Percentiles rank a stretch among this genome's conserved stretches.
These are phyloP conservation scores for Hydractinia echinata DNA, from an alignment of 30 jellyfish, hydroid and myxozoan genomes.

Conservation along the genomic window DNA sequence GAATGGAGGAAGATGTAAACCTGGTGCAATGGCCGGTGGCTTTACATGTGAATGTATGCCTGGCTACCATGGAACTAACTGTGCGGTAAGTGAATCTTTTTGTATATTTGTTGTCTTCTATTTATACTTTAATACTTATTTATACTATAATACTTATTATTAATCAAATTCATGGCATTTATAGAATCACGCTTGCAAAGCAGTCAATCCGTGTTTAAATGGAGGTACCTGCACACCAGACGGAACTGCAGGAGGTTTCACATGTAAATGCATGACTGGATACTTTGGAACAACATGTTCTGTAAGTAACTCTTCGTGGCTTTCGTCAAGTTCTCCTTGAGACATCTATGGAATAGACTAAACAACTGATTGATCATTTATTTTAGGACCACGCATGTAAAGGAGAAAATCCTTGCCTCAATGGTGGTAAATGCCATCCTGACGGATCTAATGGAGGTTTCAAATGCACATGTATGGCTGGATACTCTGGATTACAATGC, in stretches of 20 bases:
- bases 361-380: background rate
- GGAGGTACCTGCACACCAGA: conserved; percentile 19
- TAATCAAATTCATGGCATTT: background rate
- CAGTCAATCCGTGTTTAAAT: conserved; percentile 4
- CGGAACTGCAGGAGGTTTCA: conserved; percentile 22
- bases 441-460: conserved; percentile 19
- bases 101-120: background rate
- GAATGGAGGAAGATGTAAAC: conserved; percentile 11
- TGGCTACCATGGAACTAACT: conserved; percentile 35
- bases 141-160: background rate
- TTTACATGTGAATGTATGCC: conserved; percentile 19
- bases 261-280: conserved; percentile 71
- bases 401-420: conserved; percentile 5
- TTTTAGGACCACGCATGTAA: conserved; percentile 6
- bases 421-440: conserved; percentile 12
- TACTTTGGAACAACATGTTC: conserved; percentile 55
- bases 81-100: conserved; percentile 1
- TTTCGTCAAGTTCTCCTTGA: too few relatives aligned
- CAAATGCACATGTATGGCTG: conserved; percentile 19
- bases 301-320: conserved; percentile 5
- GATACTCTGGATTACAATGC: conserved; percentile 3
- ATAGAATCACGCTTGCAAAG: conserved; percentile 16
- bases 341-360: background rate
- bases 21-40: conserved; percentile 3
- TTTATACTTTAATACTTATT: background rate